phyloP scores from a whole-genome alignment of 2,888 invertebrate genomes.

The Frankliniella intonsa region DNA sequence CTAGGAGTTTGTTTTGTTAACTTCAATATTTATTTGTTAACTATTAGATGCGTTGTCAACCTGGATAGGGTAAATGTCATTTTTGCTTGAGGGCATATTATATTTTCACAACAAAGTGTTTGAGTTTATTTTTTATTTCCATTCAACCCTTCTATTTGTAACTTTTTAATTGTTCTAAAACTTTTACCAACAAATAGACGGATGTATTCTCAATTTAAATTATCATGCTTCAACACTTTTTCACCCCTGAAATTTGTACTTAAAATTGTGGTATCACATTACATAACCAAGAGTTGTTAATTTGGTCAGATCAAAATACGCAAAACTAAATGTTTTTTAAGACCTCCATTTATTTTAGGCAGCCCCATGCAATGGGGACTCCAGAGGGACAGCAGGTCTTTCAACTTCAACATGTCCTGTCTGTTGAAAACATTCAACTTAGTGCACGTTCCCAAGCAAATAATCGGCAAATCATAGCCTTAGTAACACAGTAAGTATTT shows the following conservation, averaged over 20 bases:
- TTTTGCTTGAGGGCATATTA: background rate
- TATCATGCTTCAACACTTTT: too few species aligned
- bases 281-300: background rate
- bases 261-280: background rate
- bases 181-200: background rate
- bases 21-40: too few species aligned
- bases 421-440: conserved; percentile 7
- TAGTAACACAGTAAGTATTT: conserved; percentile 1
- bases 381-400: background rate
- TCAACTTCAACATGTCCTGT: background rate
- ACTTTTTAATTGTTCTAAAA: background rate
- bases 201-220: too few species aligned
- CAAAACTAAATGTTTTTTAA: background rate
- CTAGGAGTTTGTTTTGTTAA: background rate
- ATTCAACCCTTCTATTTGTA: background rate
- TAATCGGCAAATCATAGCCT: background rate
- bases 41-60: too few species aligned
- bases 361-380: background rate
- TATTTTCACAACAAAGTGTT: background rate
- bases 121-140: background rate
- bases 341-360: background rate
- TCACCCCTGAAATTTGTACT: background rate
- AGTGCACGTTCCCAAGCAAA: conserved; percentile 9
- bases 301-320: too few species aligned
- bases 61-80: too few species aligned